phyloP scores from a whole-genome alignment of 2,797 vertebrate genomes.

The Crocodylus rhombifer region DNA sequence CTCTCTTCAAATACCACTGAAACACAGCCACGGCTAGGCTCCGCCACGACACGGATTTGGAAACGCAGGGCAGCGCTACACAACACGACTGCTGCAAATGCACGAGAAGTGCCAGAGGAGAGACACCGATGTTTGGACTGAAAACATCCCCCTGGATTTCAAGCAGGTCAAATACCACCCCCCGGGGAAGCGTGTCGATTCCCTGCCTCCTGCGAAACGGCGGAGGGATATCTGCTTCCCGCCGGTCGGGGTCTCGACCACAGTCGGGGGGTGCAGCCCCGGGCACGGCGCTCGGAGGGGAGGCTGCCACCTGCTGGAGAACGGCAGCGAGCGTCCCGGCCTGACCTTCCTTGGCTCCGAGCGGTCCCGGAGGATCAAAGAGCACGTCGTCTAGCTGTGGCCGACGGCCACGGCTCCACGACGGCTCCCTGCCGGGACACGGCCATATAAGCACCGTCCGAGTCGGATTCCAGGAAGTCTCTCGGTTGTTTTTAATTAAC shows the following conservation, averaged over 20 bases:
- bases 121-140: too few species aligned
- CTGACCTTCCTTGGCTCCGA: background rate
- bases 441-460: background rate
- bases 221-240: fast-evolving
- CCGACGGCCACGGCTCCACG: background rate
- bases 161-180: background rate
- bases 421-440: background rate
- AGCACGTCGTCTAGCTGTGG: background rate
- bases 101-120: background rate
- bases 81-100: background rate
- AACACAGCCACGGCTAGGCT: background rate
- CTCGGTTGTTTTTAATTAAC: background rate
- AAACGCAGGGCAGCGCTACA: background rate
- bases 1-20: background rate
- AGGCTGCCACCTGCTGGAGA: background rate
- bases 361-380: background rate
- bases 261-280: background rate
- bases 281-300: background rate
- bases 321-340: background rate
- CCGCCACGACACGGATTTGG: background rate
- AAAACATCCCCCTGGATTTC: background rate
- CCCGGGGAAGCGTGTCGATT: background rate
- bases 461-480: background rate
- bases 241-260: background rate
- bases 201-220: background rate